Evolutionary conservation across 2,113 vertebrate species (phyloP).

Genomic region (Mirounga angustirostris): DNA sequence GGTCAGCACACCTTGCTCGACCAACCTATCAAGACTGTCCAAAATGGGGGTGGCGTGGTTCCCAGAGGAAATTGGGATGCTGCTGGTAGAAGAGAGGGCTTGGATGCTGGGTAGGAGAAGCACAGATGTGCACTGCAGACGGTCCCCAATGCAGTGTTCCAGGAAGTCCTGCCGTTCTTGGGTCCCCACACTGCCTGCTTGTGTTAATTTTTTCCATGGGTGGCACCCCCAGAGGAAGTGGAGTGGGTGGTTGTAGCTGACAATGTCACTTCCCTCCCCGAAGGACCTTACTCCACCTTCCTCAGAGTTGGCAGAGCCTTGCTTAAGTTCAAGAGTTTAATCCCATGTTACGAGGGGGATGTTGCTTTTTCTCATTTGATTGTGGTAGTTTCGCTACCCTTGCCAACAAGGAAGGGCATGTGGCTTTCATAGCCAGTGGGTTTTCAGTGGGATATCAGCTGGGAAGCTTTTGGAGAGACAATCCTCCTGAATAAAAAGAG

Average conservation of each 20-base stretch:
- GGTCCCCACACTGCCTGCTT: neutral
- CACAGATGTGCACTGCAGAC: neutral
- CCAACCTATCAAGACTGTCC: neutral
- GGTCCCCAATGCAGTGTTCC: neutral
- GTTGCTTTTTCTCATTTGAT: neutral
- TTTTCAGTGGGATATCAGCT: neutral
- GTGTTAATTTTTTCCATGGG: rapidly evolving
- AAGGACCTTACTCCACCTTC: neutral
- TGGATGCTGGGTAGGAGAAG: too few relatives aligned
- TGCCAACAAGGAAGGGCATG: neutral
- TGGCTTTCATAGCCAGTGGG: neutral
- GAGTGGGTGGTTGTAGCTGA: neutral
- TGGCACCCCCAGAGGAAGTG: neutral
- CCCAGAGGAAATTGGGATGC: neutral
- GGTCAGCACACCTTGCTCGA: neutral
- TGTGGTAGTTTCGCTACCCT: neutral
- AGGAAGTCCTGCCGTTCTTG: neutral
- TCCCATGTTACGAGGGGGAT: neutral
- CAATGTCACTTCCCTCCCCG: neutral
- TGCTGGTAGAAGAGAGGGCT: neutral
- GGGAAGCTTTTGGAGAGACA: neutral
- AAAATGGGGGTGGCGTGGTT: neutral
- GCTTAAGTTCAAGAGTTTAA: neutral
- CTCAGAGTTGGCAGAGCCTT: neutral
- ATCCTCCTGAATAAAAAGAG: neutral